phyloP scores from a whole-genome alignment of 92 coral and sea anemone species.

The Epizoanthus stellaris region DNA sequence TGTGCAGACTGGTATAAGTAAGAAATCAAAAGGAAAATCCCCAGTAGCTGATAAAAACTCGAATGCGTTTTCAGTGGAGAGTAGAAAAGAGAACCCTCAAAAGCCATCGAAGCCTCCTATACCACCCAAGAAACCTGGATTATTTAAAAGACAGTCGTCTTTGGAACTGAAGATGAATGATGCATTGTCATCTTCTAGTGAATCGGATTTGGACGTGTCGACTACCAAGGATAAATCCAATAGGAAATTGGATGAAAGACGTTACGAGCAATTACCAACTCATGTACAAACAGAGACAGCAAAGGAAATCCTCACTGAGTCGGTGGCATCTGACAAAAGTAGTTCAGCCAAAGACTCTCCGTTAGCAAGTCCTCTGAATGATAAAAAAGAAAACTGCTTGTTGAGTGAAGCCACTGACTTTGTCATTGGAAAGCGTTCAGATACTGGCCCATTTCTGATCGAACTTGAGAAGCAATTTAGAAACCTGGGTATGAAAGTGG shows the following conservation, averaged over 20 bases:
- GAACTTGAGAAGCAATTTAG: slow-evolving; percentile 85
- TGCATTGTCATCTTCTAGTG: background rate
- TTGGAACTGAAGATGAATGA: background rate
- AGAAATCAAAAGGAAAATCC: background rate
- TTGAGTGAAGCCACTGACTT: slow-evolving; percentile 11
- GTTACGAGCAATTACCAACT: background rate
- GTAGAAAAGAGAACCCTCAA: background rate
- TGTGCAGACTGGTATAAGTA: background rate
- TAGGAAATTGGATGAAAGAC: background rate
- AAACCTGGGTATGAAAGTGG: slow-evolving; percentile 81
- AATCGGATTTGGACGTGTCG: background rate
- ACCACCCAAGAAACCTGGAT: slow-evolving; percentile 1
- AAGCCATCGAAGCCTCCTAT: background rate
- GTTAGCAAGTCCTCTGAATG: background rate
- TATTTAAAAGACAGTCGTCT: background rate
- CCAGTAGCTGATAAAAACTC: background rate
- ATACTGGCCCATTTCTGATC: slow-evolving; percentile 83
- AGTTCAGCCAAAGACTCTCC: background rate
- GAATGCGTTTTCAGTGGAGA: background rate
- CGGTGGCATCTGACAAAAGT: background rate
- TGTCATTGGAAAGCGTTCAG: slow-evolving; percentile 83
- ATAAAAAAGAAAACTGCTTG: background rate
- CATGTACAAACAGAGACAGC: background rate
- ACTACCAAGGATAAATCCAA: background rate
- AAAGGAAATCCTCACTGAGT: background rate